Percentiles rank a stretch among this genome's conserved stretches.
These are phyloP conservation scores for Chitala chitala DNA, from an alignment of 2,113 vertebrate species.

Conservation along the genomic window DNA sequence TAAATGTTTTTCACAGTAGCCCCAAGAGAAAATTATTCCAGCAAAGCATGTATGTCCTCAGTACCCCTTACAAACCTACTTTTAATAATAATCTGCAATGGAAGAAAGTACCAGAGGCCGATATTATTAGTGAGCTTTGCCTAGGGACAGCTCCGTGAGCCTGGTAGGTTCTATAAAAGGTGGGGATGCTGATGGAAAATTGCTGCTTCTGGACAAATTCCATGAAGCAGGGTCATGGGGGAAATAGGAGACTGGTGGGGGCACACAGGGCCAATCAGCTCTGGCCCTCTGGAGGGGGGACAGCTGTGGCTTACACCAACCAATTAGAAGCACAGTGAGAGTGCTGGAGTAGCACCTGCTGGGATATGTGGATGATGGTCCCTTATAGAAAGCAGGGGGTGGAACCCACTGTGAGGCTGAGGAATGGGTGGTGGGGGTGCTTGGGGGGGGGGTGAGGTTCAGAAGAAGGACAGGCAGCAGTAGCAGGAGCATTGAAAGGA, in stretches of 20 bases:
- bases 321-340: slow-evolving; percentile 5
- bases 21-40: too few relatives aligned
- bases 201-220: background rate
- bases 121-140: too few relatives aligned
- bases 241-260: background rate
- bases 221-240: background rate
- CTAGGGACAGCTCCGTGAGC: background rate
- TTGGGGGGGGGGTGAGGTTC: background rate
- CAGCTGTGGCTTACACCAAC: background rate
- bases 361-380: slow-evolving; percentile 13
- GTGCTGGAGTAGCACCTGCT: slow-evolving; percentile 17
- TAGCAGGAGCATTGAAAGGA: background rate
- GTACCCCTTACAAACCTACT: too few relatives aligned
- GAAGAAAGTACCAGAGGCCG: too few relatives aligned
- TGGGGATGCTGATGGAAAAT: background rate
- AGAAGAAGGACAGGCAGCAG: background rate
- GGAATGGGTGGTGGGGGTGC: background rate
- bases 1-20: too few relatives aligned
- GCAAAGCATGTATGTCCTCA: too few relatives aligned
- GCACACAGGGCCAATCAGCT: background rate
- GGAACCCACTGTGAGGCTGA: background rate
- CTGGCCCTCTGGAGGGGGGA: background rate
- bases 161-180: too few relatives aligned
- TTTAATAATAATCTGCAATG: too few relatives aligned
- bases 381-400: background rate